Evolutionary conservation across 2,888 invertebrate species (phyloP).

Genomic region (Tillus elongatus): DNA sequence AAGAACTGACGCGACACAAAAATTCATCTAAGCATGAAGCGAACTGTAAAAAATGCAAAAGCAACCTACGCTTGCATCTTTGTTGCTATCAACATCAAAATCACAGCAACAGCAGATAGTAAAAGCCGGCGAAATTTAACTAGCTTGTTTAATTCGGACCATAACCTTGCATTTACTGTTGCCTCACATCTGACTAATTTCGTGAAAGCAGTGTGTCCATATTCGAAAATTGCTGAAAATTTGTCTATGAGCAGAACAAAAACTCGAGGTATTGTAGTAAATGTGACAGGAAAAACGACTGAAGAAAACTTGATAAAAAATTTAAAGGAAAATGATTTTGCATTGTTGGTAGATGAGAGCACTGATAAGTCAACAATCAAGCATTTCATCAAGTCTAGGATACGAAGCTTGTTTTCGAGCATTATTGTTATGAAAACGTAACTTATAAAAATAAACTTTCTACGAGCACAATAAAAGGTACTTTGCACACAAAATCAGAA

Average conservation of each 20-base stretch:
- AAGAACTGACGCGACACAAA: slow-evolving; percentile 8
- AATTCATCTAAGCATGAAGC: slow-evolving; percentile 4
- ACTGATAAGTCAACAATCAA: slow-evolving; percentile 8
- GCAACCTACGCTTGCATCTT: slow-evolving; percentile 5
- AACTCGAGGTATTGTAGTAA: slow-evolving; percentile 13
- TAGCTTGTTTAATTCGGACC: slow-evolving; percentile 10
- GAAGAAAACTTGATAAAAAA: slow-evolving; percentile 6
- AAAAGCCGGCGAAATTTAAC: slow-evolving; percentile 6
- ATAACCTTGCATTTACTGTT: slow-evolving; percentile 6
- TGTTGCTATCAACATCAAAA: slow-evolving; percentile 7
- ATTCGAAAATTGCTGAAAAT: slow-evolving; percentile 17
- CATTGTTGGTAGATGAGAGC: slow-evolving; percentile 8
- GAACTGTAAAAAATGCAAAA: slow-evolving; percentile 7
- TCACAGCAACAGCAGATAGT: slow-evolving; percentile 5
- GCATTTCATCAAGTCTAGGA: no score
- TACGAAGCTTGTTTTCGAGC: no score
- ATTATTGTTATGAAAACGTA: no score
- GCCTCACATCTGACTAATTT: no score
- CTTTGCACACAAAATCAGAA: no score
- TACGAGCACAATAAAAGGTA: no score
- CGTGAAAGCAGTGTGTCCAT: slow-evolving; percentile 15
- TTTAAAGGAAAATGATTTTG: slow-evolving; percentile 5
- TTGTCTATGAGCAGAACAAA: slow-evolving; percentile 18
- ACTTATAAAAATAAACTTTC: no score
- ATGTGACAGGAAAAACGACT: slow-evolving; percentile 7